Base-by-base conservation (phyloP, 2,888 invertebrate species). In the Cantharis lateralis region DNA sequence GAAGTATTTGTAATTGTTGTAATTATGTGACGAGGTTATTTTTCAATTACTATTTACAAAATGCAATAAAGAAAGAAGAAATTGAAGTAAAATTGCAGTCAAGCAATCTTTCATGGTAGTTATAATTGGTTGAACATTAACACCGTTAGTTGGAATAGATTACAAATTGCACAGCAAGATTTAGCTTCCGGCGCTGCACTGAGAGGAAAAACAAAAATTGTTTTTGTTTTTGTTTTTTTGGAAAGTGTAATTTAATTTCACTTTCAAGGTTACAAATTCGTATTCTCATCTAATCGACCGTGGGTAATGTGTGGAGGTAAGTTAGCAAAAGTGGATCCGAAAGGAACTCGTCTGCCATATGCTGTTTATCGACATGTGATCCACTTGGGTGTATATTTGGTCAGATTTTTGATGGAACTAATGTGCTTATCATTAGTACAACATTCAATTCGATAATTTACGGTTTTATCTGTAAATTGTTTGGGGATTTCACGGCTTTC, bases 361-460 rank as follows among this genome's bases (percentile, higher is more conserved):
- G 76, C 64, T 76, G 76, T 70, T 71, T 72, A 76, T 76, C 76
- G 76, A 76, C 76, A 76, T 72, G 28, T 71, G 71, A 75, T 75
- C 75, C 62, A 20, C 48, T 71, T 62, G 61, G 16, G 32, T 28
- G 28, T 61, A 11, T 18, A 28, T 64, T 61, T 24, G 61, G 24
- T 72, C 62, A 48, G 68, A 68, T 61, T 64, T 32, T 68, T 61
- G 24, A n/a, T 61, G 24, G 62, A n/a, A 69, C 28, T 62, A 24
- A n/a, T 73, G 32, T 61, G 62, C 7, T 24, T 68, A 20, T 73
- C 69, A 68, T 68, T 68, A 73, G 15, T 24, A 20, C 62, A 66
- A 68, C 62, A 24, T 62, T 20, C n/a, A 68, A 28, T 73, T 73
- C 24, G 62, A 68, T 73, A 73, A 73, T 73, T 69, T 73, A 72